Evolutionary conservation across 2,888 invertebrate species (phyloP).

Genomic region (Pomacea canaliculata): DNA sequence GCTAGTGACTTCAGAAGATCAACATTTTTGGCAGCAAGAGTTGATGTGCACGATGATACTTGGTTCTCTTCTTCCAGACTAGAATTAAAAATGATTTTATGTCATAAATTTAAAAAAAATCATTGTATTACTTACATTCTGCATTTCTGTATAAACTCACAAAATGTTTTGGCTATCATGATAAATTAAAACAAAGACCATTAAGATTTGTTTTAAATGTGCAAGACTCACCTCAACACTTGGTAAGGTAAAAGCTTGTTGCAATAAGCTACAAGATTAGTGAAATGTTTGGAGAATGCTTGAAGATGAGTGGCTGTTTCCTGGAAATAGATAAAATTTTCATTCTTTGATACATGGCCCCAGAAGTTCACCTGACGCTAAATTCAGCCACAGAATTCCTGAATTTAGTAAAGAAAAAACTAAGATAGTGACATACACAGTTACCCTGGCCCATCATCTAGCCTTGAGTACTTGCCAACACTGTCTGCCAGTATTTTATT

Average conservation of each 20-base stretch:
- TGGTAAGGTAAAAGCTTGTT: conserved; percentile 70
- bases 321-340: conserved; percentile 43
- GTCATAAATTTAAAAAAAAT: background rate
- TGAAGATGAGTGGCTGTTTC: conserved; percentile 65
- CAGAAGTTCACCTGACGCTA: too few species aligned
- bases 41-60: conserved; percentile 63
- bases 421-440: too few species aligned
- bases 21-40: conserved; percentile 64
- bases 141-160: background rate
- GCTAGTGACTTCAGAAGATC: conserved; percentile 60
- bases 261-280: conserved; percentile 64
- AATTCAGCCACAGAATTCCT: too few species aligned
- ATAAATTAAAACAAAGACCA: background rate
- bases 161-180: background rate
- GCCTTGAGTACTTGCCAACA: too few species aligned
- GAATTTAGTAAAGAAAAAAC: too few species aligned
- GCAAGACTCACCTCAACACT: conserved; percentile 62
- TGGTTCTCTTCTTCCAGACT: conserved; percentile 68
- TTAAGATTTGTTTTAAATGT: too few species aligned
- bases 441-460: too few species aligned
- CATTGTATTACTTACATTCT: background rate
- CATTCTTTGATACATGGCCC: too few species aligned
- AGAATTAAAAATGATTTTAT: conserved; percentile 31
- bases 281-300: conserved; percentile 59
- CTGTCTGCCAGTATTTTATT: too few species aligned